phyloP scores from a whole-genome alignment of 1,140 invertebrate genomes.

The Drosophila tristis region DNA sequence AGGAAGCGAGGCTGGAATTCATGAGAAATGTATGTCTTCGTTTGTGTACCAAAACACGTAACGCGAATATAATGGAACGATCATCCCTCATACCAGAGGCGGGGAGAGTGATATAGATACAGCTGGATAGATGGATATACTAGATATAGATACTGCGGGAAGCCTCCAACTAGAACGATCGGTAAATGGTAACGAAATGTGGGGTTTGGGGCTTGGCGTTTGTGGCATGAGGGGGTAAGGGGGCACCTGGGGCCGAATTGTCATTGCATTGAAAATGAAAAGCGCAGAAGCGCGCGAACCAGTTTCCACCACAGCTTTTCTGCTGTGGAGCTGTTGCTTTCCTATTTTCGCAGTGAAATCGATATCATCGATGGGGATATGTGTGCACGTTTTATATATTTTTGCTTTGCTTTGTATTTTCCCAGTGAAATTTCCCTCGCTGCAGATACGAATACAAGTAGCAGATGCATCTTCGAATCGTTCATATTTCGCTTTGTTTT shows the following conservation, averaged over 20 bases:
- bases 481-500: constrained; percentile 46
- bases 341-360: constrained; percentile 66
- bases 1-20: constrained; percentile 47
- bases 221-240: constrained; percentile 28
- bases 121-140: background rate
- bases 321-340: constrained; percentile 31
- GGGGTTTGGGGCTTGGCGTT: constrained; percentile 2
- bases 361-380: constrained; percentile 53
- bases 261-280: constrained; percentile 76
- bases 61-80: constrained; percentile 56
- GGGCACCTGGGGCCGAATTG: constrained; percentile 57
- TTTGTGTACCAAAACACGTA: constrained; percentile 51
- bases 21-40: constrained; percentile 53
- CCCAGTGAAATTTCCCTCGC: constrained; percentile 60
- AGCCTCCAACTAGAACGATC: constrained; percentile 23
- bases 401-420: constrained; percentile 52
- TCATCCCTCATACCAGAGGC: constrained; percentile 45
- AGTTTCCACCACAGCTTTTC: constrained; percentile 58
- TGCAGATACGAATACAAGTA: background rate
- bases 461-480: constrained; percentile 44
- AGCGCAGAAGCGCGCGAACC: constrained; percentile 59
- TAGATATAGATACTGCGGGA: background rate
- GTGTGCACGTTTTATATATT: constrained; percentile 55
- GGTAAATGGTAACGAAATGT: constrained; percentile 29
- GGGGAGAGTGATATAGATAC: constrained; percentile 37